Base-by-base conservation (phyloP, 2,888 invertebrate species). In the Heliconius erato region DNA sequence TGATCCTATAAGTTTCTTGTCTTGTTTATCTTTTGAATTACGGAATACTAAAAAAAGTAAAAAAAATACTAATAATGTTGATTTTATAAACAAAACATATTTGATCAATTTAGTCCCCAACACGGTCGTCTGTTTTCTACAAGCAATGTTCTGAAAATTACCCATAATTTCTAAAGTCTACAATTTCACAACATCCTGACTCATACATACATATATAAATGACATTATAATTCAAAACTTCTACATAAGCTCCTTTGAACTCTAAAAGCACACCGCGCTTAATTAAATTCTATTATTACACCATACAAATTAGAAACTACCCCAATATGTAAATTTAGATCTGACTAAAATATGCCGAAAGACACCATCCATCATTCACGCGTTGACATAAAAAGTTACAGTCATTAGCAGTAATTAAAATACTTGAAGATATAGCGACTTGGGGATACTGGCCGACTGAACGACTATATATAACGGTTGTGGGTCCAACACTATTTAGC, bases 351-450 rank as follows among this genome's bases (percentile, higher is more conserved):
- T 81, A 83, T 81, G 85, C 84, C 84, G 84, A 82, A 84, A 82
- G 83, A 79, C 74, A 69, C 79, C 88, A 90, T 91, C 88, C 88
- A 90, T 91, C 91, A 91, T 88, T 87, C 85, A 79, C 86, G 86
- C 83, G 87, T 82, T 86, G 86, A 88, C 88, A 86, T 84, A 79
- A 81, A 79, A 81, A 86, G 88, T 89, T 87, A 89, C 89, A 89
- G 89, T 90, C 91, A 91, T 92, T 91, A 91, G 89, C 86, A 80
- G 88, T 91, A 90, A 91, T 92, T 91, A 91, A 90, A 92, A 87
- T 87, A 86, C 86, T 79, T 81, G 78, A 82, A 79, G 81, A 85
- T 26, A 72, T 72, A n/a, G 40, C 9, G n/a, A 65, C 65, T 65
- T 26, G 65, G 26, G 26, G 26, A 0, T 26, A 26, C 12, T 65